A percentile compares a stretch with the other conserved stretches of the same genome.
phyloP scores from a whole-genome alignment of 2,113 vertebrate species.

The Spermophilus dauricus region DNA sequence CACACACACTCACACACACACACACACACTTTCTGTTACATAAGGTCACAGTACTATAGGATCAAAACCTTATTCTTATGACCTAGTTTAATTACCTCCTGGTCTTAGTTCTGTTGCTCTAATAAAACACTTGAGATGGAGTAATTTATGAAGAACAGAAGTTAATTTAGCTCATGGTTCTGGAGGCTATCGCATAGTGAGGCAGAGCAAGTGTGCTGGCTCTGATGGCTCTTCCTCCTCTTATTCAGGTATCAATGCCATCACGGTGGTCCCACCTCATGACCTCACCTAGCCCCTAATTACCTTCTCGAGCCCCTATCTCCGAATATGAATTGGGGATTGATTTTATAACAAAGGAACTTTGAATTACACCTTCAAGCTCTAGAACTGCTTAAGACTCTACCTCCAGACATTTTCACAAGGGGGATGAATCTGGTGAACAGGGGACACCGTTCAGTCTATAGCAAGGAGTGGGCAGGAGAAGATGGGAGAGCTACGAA shows the following conservation, averaged over 20 bases:
- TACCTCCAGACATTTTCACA: background rate
- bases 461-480: too few relatives aligned
- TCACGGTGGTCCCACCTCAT: background rate
- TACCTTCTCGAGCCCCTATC: background rate
- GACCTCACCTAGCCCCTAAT: background rate
- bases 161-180: background rate
- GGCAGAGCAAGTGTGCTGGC: background rate
- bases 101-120: background rate
- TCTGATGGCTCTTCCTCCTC: background rate
- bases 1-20: background rate
- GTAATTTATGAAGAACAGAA: background rate
- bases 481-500: background rate
- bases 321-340: background rate
- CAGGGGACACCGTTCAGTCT: background rate
- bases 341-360: background rate
- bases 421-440: background rate
- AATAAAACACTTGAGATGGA: background rate
- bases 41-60: background rate
- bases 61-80: background rate
- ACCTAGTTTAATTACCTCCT: background rate
- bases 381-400: background rate
- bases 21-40: background rate
- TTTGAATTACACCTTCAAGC: background rate
- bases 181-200: background rate
- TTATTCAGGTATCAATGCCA: too few relatives aligned